phyloP scores from a whole-genome alignment of 2,113 vertebrate species.

The Callorhinus ursinus region DNA sequence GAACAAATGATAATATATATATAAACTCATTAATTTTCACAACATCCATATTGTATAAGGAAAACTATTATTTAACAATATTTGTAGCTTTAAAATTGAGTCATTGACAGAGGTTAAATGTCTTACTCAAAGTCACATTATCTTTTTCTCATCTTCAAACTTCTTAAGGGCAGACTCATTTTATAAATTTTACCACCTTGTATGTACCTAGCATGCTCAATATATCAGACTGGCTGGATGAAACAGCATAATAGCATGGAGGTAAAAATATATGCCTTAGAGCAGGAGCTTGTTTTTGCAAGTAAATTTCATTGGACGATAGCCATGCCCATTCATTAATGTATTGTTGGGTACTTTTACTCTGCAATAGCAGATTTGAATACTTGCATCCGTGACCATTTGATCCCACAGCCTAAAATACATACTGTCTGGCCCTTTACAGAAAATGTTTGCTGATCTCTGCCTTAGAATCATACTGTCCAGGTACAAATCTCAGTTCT shows the following conservation, averaged over 20 bases:
- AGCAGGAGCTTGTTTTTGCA: neutral
- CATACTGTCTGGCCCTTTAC: neutral
- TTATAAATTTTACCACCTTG: neutral
- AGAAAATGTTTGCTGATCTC: neutral
- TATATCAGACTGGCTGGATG: neutral
- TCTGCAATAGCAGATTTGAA: neutral
- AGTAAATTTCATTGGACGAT: neutral
- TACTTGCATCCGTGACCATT: neutral
- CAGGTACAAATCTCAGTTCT: neutral
- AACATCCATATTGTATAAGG: neutral
- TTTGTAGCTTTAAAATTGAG: conserved; percentile 33
- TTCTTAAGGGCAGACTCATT: neutral
- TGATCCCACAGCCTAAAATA: neutral
- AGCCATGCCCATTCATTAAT: neutral
- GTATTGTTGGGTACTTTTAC: neutral
- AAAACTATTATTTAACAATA: conserved; percentile 13
- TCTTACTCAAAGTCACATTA: neutral
- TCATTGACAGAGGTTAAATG: neutral
- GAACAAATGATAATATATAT: neutral
- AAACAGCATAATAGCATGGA: neutral
- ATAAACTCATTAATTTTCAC: conserved; percentile 46
- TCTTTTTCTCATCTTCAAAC: neutral
- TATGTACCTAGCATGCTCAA: neutral
- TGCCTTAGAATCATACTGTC: neutral
- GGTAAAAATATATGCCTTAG: neutral